Evolutionary conservation across 2,888 invertebrate genomes (phyloP), one percentile per base, ranked within the genome.

Genomic region (Apeira syringaria): DNA sequence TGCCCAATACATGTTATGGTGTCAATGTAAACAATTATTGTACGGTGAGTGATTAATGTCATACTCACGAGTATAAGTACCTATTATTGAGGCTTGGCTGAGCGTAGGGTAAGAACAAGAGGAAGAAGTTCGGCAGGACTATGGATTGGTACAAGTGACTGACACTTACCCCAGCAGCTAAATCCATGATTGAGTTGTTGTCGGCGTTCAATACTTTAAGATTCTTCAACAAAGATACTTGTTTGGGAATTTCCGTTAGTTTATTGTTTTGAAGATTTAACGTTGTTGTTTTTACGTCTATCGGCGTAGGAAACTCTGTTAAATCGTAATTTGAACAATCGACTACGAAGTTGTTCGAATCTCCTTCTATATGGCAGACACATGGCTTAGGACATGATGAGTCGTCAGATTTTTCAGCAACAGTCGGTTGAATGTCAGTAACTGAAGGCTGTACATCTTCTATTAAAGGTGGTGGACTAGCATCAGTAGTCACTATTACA

Each of bases 251-350:
- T 56, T 73, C 73, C 11, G 77, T 79, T 35, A 90, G 58, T 59
- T 83, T 76, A 49, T 90, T 90, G 29, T 87, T 81, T 55, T 85
- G 79, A 48, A 90, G 56, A 52, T 83, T 80, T 11, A 90, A 60
- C 28, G 62, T 69, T 1, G 82, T 84, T 5, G 83, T 83, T 51
- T 68, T 78, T 4, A 70, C 46, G 50, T 82, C 80, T 31, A 89
- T 66, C 9, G 74, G 62, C 7, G 73, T 56, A 15, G 92, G 92
- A 34, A 92, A 75, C 59, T 89, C 81, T 9, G 81, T 82, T 38
- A 92, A 68, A 20, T 74, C 80, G 40, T 76, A 80, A 54, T 87
- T 80, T 5, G 90, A 80, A 65, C 92, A 92, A 65, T 91, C 83
- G 3, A 87, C 81, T 1, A 79, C 66, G 26, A 74, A 82, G 31